phyloP scores from a whole-genome alignment of 2,797 vertebrate species.

The Tinamus major region DNA sequence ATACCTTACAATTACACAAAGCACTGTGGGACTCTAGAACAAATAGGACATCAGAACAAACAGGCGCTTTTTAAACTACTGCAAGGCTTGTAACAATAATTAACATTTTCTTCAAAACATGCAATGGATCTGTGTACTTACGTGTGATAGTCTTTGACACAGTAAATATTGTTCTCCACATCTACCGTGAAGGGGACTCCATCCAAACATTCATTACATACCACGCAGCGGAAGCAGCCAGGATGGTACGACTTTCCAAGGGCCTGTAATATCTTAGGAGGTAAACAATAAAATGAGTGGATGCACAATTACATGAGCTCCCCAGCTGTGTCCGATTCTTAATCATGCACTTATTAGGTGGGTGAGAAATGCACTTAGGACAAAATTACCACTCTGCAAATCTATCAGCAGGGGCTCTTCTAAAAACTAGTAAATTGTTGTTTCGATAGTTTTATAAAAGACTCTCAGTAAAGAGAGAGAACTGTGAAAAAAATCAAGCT shows the following conservation, averaged over 20 bases:
- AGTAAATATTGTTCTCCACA: constrained; percentile 97
- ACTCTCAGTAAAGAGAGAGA: neutral
- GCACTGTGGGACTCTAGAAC: neutral
- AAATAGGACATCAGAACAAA: neutral
- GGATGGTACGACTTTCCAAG: constrained; percentile 98
- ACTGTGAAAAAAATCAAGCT: neutral
- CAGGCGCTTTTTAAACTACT: neutral
- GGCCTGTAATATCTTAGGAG: constrained; percentile 93
- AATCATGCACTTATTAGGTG: neutral
- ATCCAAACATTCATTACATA: constrained; percentile 96
- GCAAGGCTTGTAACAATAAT: neutral
- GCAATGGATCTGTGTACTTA: constrained; percentile 76
- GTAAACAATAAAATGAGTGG: neutral
- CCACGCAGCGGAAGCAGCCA: constrained; percentile 96
- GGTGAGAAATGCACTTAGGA: neutral
- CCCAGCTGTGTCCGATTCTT: neutral
- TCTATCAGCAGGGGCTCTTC: constrained; percentile 32
- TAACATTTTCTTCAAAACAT: fast-evolving
- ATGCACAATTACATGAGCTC: neutral
- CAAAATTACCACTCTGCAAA: constrained; percentile 1
- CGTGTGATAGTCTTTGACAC: constrained; percentile 98
- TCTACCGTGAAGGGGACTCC: constrained; percentile 98
- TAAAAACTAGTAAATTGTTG: constrained; percentile 31
- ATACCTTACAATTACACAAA: neutral
- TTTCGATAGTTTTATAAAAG: constrained; percentile 24